These are phyloP conservation scores for Thomomys bottae DNA, from an alignment of 2,113 vertebrate species.

Conservation along the genomic window DNA sequence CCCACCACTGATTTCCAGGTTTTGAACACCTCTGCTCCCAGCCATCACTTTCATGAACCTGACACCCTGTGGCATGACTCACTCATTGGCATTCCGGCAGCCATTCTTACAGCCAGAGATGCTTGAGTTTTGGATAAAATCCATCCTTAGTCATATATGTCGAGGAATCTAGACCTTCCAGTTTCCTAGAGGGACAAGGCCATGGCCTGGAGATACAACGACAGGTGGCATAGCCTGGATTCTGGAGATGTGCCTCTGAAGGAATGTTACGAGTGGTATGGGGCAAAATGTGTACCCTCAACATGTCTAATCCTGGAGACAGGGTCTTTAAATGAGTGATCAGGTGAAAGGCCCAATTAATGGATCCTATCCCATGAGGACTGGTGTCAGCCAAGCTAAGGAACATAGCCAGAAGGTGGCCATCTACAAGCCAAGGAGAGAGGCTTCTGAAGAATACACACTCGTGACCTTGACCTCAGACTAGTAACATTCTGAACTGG, in stretches of 20 bases:
- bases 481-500: not conserved
- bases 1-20: not conserved
- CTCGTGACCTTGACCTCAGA: not conserved
- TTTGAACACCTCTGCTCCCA: slow-evolving; percentile 44
- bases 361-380: not conserved
- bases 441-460: too few species aligned
- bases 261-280: not conserved
- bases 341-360: not conserved
- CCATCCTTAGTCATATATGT: not conserved
- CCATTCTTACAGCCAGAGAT: not conserved
- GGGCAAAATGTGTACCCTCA: not conserved
- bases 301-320: not conserved
- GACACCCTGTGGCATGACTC: slow-evolving; percentile 38
- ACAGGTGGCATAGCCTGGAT: not conserved
- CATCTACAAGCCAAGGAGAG: not conserved
- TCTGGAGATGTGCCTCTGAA: not conserved
- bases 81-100: slow-evolving; percentile 11
- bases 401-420: not conserved
- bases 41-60: slow-evolving; percentile 18
- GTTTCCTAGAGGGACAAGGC: not conserved
- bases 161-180: not conserved
- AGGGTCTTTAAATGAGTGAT: not conserved
- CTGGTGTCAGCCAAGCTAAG: not conserved
- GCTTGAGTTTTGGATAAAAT: not conserved
- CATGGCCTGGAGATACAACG: not conserved